A percentile compares a stretch with the other conserved stretches of the same genome.
phyloP scores from a whole-genome alignment of 2,797 vertebrate species.

The Rhinophrynus dorsalis region DNA sequence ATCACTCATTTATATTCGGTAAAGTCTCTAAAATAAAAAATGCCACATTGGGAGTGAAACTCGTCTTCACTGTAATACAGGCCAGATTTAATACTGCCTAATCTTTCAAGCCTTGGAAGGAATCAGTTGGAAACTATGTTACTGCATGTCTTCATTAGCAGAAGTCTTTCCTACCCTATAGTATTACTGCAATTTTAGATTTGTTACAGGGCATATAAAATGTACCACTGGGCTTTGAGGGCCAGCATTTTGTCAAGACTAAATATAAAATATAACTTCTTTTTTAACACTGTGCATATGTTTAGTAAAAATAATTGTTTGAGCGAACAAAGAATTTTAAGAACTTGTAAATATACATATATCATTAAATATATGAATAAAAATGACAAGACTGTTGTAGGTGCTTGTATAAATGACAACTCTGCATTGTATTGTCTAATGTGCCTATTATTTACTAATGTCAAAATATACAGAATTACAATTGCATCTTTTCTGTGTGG shows the following conservation, averaged over 20 bases:
- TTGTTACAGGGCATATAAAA: neutral
- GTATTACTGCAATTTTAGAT: neutral
- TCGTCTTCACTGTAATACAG: too few relatives aligned
- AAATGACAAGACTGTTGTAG: neutral
- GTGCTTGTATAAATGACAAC: conserved; percentile 22
- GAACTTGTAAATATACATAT: conserved; percentile 19
- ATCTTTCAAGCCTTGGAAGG: too few relatives aligned
- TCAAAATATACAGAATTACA: conserved; percentile 38
- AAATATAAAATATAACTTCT: neutral
- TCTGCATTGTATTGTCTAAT: neutral
- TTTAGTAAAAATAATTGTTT: neutral
- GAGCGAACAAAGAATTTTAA: neutral
- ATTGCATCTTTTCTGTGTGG: neutral
- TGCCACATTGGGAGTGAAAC: too few relatives aligned
- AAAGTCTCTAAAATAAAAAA: too few relatives aligned
- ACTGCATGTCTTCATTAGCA: too few relatives aligned
- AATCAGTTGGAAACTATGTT: too few relatives aligned
- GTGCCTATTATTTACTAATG: conserved; percentile 18
- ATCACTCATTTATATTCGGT: too few relatives aligned
- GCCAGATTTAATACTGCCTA: too few relatives aligned
- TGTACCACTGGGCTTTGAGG: too few relatives aligned
- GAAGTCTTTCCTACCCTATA: neutral
- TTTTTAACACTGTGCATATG: neutral
- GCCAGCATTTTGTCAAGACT: neutral
- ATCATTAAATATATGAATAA: neutral